Evolutionary conservation across 2,888 invertebrate species (phyloP).

Genomic region (Synanthedon vespiformis): DNA sequence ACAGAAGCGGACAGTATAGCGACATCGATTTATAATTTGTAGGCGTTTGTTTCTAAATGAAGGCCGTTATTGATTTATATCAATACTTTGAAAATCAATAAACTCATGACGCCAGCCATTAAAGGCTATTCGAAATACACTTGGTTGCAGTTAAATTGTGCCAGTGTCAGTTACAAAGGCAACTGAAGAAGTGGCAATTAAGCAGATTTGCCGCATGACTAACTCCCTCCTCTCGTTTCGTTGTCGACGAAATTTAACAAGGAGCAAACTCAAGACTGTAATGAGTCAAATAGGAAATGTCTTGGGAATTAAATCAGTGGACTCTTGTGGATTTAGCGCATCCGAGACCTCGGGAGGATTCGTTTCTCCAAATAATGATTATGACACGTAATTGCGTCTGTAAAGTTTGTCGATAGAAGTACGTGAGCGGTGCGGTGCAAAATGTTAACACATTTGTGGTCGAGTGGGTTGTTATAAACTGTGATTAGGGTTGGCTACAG

Average conservation of each 20-base stretch:
- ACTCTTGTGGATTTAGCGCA: constrained; percentile 8
- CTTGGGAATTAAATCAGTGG: constrained; percentile 1
- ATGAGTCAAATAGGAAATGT: neutral
- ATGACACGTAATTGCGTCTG: constrained; percentile 4
- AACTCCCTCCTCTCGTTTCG: constrained; percentile 12
- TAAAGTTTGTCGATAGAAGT: constrained; percentile 1
- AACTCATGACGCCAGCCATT: too few species aligned
- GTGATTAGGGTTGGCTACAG: neutral
- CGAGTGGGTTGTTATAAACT: neutral
- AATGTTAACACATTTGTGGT: neutral
- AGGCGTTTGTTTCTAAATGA: too few species aligned
- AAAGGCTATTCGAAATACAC: neutral
- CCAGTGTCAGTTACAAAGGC: constrained; percentile 24
- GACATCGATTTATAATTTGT: too few species aligned
- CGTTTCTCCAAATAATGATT: constrained; percentile 2
- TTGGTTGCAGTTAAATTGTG: constrained; percentile 6
- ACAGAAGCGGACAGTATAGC: too few species aligned
- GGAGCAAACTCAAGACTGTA: neutral
- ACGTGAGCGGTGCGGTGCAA: neutral
- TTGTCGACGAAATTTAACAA: neutral
- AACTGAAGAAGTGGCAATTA: constrained; percentile 38
- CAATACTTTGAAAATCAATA: too few species aligned
- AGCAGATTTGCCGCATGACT: constrained; percentile 40
- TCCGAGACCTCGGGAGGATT: constrained; percentile 4
- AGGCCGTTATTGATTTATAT: too few species aligned